Base-by-base conservation (phyloP, 1,140 invertebrate species). In the Gryllus bimaculatus region DNA sequence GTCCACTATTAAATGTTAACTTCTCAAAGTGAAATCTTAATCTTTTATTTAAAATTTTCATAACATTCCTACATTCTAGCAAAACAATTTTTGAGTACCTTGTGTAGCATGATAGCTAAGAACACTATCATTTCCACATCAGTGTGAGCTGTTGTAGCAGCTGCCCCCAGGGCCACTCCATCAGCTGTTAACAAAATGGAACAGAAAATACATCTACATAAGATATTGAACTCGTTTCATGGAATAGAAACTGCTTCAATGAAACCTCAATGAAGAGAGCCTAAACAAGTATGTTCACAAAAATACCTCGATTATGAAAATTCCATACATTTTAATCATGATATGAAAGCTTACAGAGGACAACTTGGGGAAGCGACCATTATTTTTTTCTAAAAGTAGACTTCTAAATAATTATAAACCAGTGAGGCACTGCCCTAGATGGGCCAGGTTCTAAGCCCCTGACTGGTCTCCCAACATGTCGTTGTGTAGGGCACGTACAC, bases 101-200 rank as follows among this genome's bases (percentile, higher is more conserved):
- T 99, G 84, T 99, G 98, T 18, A 99, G 87, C 97, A 99, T 99
- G 81, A 99, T 99, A 47, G 98, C 98, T 54, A 98, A 85, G 86
- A 99, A 99, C 21, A 99, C 96, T 81, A 99, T 98, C 83, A 98
- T 92, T 88, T 99, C 98, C 7, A 99, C 95, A 84, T 98, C 97
- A 21, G 95, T 91, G 83, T 98, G 96, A 8, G 95, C 93, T 0
- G 97, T 97, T 0, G 95, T 96, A 0, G 97, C 96, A 1, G 98
- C 98, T 39, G 97, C 97, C 75, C 98, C 98, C 15, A 99, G 86
- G 6, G 98, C 98, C 66, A 99, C 92, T 47, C 98, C 98, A 89
- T 99, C 98, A 81, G 97, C 98, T 91, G 85, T 8, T 86, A 73
- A 81, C 48, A 78, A 47, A 47, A 78, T 21, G 47, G 18, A 20